phyloP scores from a whole-genome alignment of 1,140 invertebrate species.

The Cydia amplana region DNA sequence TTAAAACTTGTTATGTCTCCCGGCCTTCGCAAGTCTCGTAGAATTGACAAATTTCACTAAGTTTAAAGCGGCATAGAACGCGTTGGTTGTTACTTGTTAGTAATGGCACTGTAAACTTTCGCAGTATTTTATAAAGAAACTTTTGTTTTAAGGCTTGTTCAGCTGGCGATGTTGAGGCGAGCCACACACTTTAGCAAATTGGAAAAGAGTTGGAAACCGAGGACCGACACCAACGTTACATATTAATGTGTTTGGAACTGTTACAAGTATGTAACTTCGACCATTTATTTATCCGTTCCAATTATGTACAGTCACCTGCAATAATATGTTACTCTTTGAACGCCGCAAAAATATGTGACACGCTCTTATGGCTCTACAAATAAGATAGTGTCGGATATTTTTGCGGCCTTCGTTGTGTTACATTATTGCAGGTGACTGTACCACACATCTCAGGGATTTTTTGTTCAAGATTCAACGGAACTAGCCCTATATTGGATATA shows the following conservation, averaged over 20 bases:
- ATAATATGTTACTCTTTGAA: too few relatives aligned
- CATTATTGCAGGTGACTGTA: too few relatives aligned
- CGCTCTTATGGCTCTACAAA: too few relatives aligned
- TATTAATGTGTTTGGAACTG: neutral
- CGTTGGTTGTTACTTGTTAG: neutral
- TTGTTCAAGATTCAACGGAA: neutral
- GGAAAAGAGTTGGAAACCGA: constrained; percentile 1
- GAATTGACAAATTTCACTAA: constrained; percentile 9
- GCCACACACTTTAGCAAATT: constrained; percentile 14
- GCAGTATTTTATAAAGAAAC: constrained; percentile 19
- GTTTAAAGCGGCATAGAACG: neutral
- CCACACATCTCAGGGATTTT: neutral
- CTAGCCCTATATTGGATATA: too few relatives aligned
- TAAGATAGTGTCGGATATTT: too few relatives aligned
- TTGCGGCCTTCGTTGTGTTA: too few relatives aligned
- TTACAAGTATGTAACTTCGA: neutral
- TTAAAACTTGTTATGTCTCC: neutral
- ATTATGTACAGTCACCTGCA: too few relatives aligned
- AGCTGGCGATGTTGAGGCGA: constrained; percentile 1
- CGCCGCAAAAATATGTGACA: too few relatives aligned
- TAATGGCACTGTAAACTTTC: constrained; percentile 16
- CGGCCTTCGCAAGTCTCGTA: neutral
- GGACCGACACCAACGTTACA: neutral
- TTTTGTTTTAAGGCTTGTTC: constrained; percentile 14
- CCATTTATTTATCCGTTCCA: neutral